Conservation (phyloP, 1,140 invertebrate genomes). For the Caerostris extrusa region DNA sequence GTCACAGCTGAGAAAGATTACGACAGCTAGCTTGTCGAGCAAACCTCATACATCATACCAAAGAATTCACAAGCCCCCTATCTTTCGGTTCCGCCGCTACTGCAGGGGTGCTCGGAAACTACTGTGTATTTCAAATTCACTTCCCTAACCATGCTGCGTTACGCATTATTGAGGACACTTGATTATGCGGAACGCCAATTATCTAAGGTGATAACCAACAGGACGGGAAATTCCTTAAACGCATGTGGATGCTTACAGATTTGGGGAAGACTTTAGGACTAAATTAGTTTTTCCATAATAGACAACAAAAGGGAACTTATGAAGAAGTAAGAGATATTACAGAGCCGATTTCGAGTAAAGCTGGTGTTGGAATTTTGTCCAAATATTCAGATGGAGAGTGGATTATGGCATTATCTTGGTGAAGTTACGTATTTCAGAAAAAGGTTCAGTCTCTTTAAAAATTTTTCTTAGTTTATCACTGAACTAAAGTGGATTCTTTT, state of each 20-base stretch:
- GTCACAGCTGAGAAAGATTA: constrained; percentile 62
- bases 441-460: too few relatives aligned
- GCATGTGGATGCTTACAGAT: neutral
- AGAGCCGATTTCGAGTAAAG: too few relatives aligned
- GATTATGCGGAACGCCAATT: constrained; percentile 60
- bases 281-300: neutral
- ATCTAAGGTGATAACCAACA: constrained; percentile 28
- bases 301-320: neutral
- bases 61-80: constrained; percentile 45
- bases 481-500: too few relatives aligned
- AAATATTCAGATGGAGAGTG: too few relatives aligned
- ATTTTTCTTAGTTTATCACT: too few relatives aligned
- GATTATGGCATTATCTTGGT: too few relatives aligned
- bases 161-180: constrained; percentile 24
- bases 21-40: constrained; percentile 57
- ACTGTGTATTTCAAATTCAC: constrained; percentile 27
- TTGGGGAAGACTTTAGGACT: neutral
- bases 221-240: constrained; percentile 10
- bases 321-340: neutral
- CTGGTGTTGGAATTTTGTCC: too few relatives aligned
- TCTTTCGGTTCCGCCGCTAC: constrained; percentile 7
- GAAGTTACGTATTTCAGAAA: too few relatives aligned
- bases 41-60: constrained; percentile 47
- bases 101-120: neutral
- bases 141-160: constrained; percentile 1